Evolutionary conservation across 2,113 vertebrate species (phyloP).

Genomic region (Marmota flaviventris): DNA sequence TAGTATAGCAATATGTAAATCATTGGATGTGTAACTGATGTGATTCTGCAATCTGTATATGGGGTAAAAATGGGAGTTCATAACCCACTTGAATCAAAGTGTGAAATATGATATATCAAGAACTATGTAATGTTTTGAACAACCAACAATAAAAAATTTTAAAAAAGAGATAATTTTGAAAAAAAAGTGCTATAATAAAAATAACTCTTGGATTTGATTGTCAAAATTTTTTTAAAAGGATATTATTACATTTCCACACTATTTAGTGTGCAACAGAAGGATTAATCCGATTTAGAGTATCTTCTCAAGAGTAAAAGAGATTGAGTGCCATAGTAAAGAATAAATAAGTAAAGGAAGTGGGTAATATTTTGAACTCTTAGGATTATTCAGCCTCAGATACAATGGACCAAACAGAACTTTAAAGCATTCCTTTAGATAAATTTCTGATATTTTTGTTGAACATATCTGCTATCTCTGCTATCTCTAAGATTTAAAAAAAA

Average conservation of each 20-base stretch:
- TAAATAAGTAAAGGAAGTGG: not conserved
- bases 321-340: not conserved
- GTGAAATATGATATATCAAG: too few relatives aligned
- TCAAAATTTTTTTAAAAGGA: not conserved
- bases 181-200: not conserved
- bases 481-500: not conserved
- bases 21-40: too few relatives aligned
- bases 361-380: not conserved
- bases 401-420: not conserved
- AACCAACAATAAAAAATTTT: too few relatives aligned
- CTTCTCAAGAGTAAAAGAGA: slow-evolving; percentile 28
- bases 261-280: not conserved
- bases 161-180: too few relatives aligned
- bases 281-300: not conserved
- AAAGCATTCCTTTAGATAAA: not conserved
- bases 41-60: too few relatives aligned
- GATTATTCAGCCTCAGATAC: not conserved
- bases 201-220: not conserved
- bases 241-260: not conserved
- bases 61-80: too few relatives aligned
- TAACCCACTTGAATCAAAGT: too few relatives aligned
- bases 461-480: not conserved
- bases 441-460: not conserved
- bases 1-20: too few relatives aligned
- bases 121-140: too few relatives aligned